Conservation (phyloP, 2,888 invertebrate genomes). For the Polymixis flavicincta region DNA sequence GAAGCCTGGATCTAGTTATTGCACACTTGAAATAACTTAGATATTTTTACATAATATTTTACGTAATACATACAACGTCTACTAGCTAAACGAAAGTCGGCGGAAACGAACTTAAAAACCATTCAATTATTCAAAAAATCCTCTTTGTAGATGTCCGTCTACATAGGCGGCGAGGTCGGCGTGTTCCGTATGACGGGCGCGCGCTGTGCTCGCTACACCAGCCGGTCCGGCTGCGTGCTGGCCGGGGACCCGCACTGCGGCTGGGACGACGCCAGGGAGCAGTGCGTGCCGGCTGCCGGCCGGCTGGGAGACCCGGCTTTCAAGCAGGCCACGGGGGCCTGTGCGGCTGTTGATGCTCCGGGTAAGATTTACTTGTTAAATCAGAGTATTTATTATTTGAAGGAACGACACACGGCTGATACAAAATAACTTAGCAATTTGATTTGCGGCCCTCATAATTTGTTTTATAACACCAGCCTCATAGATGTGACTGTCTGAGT, state of each 20-base stretch:
- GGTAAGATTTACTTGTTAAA: constrained; percentile 57
- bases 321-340: constrained; percentile 93
- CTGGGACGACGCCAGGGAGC: constrained; percentile 95
- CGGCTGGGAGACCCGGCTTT: constrained; percentile 94
- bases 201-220: constrained; percentile 94
- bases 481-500: not conserved
- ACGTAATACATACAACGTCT: too few species aligned
- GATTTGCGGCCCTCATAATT: not conserved
- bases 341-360: constrained; percentile 79
- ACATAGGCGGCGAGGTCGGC: constrained; percentile 93
- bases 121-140: not conserved
- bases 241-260: constrained; percentile 98
- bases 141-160: constrained; percentile 91
- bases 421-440: not conserved
- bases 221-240: constrained; percentile 93
- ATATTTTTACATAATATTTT: too few species aligned
- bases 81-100: too few species aligned
- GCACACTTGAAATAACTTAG: too few species aligned
- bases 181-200: constrained; percentile 94
- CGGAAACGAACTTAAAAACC: too few species aligned
- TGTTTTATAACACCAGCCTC: not conserved
- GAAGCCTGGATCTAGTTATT: too few species aligned
- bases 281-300: constrained; percentile 92
- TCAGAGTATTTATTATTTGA: not conserved
- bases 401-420: not conserved